Conservation (phyloP, 2,888 invertebrate species). For the Agrypnus murinus region DNA sequence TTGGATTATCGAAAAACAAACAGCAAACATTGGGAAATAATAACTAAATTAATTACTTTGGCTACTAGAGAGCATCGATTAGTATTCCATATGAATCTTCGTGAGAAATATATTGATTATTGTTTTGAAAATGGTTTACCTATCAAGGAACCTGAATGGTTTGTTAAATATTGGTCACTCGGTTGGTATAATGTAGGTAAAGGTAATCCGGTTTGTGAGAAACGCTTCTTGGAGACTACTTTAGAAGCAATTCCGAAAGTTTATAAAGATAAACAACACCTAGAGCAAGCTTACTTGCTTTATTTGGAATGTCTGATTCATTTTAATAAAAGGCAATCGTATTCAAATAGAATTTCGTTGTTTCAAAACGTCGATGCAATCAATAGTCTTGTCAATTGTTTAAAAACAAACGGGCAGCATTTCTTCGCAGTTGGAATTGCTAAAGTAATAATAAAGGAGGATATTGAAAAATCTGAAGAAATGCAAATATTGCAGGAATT, state of each 20-base stretch:
- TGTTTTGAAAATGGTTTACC: constrained; percentile 25
- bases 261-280: constrained; percentile 9
- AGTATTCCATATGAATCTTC: background rate
- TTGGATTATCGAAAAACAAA: constrained; percentile 22
- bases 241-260: constrained; percentile 13
- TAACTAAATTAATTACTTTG: constrained; percentile 8
- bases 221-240: constrained; percentile 32
- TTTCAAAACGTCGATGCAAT: constrained; percentile 13
- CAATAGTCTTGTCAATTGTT: background rate
- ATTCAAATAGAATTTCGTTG: constrained; percentile 6
- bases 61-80: background rate
- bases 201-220: constrained; percentile 26
- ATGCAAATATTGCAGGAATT: background rate
- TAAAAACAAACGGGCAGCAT: background rate
- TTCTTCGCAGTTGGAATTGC: background rate
- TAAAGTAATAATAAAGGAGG: background rate
- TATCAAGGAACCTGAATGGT: constrained; percentile 16
- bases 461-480: constrained; percentile 17
- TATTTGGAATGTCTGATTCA: constrained; percentile 7
- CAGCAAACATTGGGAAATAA: constrained; percentile 32
- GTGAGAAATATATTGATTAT: constrained; percentile 14
- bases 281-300: background rate
- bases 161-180: background rate
- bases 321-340: constrained; percentile 31
- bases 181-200: background rate